These are phyloP conservation scores for Schizotus pectinicornis DNA, from an alignment of 2,888 invertebrate genomes.

Conservation along the genomic window DNA sequence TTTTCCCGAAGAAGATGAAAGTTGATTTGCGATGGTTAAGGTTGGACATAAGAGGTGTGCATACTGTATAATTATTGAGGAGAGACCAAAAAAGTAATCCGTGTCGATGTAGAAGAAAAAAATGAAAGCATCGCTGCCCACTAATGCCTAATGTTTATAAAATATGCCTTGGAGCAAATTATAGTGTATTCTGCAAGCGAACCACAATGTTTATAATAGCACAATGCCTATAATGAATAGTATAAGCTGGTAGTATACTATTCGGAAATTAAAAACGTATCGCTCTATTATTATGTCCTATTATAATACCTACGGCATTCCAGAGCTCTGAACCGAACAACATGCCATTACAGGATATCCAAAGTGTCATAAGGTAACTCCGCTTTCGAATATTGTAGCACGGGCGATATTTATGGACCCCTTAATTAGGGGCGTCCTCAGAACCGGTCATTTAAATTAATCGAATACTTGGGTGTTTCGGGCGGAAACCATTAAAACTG, in stretches of 20 bases:
- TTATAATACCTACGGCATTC: conserved; percentile 25
- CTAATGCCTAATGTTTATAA: conserved; percentile 11
- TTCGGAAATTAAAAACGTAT: conserved; percentile 21
- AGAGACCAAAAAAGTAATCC: no score
- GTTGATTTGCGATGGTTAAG: no score
- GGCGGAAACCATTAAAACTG: conserved; percentile 5
- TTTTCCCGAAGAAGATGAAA: no score
- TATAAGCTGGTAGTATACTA: conserved; percentile 19
- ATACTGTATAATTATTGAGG: no score
- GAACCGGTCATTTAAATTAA: conserved; percentile 15
- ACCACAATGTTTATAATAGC: conserved; percentile 21
- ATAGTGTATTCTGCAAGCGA: conserved; percentile 20
- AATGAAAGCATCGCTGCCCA: conserved; percentile 14
- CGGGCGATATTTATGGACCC: no score
- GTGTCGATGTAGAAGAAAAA: background rate
- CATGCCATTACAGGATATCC: conserved; percentile 11
- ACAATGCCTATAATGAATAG: conserved; percentile 23
- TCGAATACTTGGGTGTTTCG: conserved; percentile 10
- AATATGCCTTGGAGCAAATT: conserved; percentile 14
- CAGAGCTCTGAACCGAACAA: conserved; percentile 4
- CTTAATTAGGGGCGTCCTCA: conserved; percentile 15
- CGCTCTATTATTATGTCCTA: conserved; percentile 27
- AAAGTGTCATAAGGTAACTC: conserved; percentile 20
- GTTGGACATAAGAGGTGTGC: no score
- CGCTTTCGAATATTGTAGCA: conserved; percentile 2